phyloP scores from a whole-genome alignment of 2,797 vertebrate species.

The Scleropages formosus region DNA sequence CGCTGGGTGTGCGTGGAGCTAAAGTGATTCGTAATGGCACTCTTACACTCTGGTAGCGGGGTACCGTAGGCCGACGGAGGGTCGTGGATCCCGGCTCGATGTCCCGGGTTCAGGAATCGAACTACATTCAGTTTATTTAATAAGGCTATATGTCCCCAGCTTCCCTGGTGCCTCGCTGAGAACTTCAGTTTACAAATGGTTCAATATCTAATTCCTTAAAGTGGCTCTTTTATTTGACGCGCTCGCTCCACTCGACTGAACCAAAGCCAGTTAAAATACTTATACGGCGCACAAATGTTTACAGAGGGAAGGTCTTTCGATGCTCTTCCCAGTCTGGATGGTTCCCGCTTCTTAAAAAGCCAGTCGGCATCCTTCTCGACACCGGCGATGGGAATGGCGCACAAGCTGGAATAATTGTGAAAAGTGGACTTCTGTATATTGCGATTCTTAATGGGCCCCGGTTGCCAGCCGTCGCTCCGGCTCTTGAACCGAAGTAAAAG shows the following conservation, averaged over 20 bases:
- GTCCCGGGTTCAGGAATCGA: too few species aligned
- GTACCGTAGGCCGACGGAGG: too few species aligned
- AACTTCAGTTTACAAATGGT: constrained; percentile 67
- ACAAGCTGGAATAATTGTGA: not conserved
- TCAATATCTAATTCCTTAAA: constrained; percentile 82
- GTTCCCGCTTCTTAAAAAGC: too few species aligned
- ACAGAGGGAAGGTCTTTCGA: not conserved
- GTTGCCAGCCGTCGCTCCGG: not conserved
- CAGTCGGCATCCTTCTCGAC: not conserved
- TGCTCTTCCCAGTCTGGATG: not conserved
- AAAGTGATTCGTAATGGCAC: too few species aligned
- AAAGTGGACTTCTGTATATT: not conserved
- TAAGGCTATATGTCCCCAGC: constrained; percentile 14
- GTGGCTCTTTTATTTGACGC: constrained; percentile 74
- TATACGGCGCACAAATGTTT: not conserved
- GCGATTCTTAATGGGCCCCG: constrained; percentile 9
- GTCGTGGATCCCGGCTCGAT: too few species aligned
- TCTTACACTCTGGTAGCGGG: too few species aligned
- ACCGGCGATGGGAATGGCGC: not conserved
- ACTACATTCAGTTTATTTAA: too few species aligned
- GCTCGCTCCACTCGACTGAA: constrained; percentile 58
- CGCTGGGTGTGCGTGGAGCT: too few species aligned
- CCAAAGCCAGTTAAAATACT: constrained; percentile 22
- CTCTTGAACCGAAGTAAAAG: too few species aligned
- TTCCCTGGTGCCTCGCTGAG: constrained; percentile 53